Conservation (phyloP, 2,113 vertebrate genomes). For the Lamprologus speciosus region DNA sequence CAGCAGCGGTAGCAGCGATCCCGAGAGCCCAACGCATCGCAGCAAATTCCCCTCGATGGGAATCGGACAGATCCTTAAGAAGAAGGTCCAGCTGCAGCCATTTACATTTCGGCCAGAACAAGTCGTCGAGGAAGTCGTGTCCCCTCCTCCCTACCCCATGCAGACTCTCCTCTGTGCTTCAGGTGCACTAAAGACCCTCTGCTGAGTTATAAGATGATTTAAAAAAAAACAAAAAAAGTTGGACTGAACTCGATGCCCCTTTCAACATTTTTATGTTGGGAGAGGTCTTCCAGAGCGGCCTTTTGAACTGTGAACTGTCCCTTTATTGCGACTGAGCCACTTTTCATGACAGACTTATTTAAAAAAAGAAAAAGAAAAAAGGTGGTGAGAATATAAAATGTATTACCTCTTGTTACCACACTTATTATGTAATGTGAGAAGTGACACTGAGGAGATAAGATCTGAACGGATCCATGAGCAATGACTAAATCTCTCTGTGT, state of each 20-base stretch:
- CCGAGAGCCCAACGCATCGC: constrained; percentile 69
- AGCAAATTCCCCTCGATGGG: constrained; percentile 73
- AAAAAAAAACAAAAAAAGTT: background rate
- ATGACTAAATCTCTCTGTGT: constrained; percentile 33
- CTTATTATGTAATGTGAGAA: constrained; percentile 23
- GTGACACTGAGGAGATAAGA: constrained; percentile 43
- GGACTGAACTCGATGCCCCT: constrained; percentile 32
- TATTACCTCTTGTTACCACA: background rate
- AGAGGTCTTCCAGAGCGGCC: constrained; percentile 62
- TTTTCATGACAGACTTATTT: background rate
- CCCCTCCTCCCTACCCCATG: constrained; percentile 72
- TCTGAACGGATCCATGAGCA: constrained; percentile 23
- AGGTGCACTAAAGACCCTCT: constrained; percentile 74
- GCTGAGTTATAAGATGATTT: constrained; percentile 38
- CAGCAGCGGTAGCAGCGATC: constrained; percentile 49
- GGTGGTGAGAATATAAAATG: background rate
- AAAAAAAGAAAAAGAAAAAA: background rate
- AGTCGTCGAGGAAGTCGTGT: constrained; percentile 63
- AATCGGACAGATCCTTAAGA: constrained; percentile 72
- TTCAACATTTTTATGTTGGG: constrained; percentile 17
- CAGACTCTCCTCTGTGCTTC: constrained; percentile 71
- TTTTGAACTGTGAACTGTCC: constrained; percentile 57
- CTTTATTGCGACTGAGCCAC: constrained; percentile 51
- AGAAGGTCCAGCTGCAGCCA: constrained; percentile 62
- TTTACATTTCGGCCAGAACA: constrained; percentile 65